Percentiles rank a stretch among this genome's conserved stretches.
phyloP scores from a whole-genome alignment of 1,140 invertebrate genomes.

The Ostrea denselamellosa region DNA sequence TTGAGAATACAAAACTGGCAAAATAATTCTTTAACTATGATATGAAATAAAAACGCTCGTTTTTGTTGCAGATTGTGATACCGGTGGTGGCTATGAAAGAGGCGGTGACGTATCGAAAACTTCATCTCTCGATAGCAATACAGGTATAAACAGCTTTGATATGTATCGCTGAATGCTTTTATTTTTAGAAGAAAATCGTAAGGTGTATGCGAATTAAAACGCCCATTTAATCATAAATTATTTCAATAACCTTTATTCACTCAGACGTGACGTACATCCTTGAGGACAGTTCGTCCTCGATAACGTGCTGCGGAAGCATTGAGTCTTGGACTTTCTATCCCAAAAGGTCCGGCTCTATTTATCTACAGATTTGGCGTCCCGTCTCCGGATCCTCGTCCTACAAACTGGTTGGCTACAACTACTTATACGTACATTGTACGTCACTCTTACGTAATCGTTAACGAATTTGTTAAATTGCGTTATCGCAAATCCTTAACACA shows the following conservation, averaged over 20 bases:
- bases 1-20: no score
- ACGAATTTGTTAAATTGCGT: neutral
- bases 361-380: slow-evolving; percentile 19
- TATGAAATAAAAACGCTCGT: neutral
- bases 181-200: neutral
- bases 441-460: neutral
- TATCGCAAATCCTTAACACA: neutral
- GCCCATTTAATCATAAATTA: neutral
- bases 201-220: neutral
- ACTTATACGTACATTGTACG: neutral
- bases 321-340: slow-evolving; percentile 16
- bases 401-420: slow-evolving; percentile 20
- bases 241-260: neutral
- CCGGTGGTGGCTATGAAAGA: neutral
- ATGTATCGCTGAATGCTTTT: neutral
- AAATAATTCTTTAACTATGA: no score
- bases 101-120: neutral
- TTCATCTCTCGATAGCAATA: neutral
- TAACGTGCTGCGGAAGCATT: neutral
- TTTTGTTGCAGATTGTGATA: neutral
- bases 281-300: neutral
- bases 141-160: neutral
- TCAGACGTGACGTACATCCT: slow-evolving; percentile 8
- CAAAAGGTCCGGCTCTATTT: slow-evolving; percentile 13
- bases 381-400: neutral